These are phyloP conservation scores for Acanthurus leucopareius DNA, from an alignment of 2,797 vertebrate genomes.

Conservation along the genomic window DNA sequence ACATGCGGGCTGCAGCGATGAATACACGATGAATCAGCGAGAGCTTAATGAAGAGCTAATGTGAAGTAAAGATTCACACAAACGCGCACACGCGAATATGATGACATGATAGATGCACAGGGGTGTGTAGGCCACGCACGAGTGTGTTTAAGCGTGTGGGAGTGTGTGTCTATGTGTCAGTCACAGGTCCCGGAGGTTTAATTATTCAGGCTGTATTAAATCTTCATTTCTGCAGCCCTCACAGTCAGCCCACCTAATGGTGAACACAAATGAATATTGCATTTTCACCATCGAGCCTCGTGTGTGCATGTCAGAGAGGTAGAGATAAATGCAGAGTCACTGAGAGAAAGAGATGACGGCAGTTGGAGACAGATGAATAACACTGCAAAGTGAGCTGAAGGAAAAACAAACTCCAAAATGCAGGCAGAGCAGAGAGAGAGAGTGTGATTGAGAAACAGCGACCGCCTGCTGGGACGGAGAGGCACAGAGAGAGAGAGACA, in stretches of 20 bases:
- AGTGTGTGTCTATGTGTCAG: constrained; percentile 60
- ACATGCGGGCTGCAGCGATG: constrained; percentile 33
- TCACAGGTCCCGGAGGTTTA: constrained; percentile 75
- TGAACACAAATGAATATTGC: constrained; percentile 78
- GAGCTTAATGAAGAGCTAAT: constrained; percentile 61
- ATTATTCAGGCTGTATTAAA: constrained; percentile 80
- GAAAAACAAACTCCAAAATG: constrained; percentile 54
- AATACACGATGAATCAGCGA: constrained; percentile 38
- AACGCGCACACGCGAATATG: constrained; percentile 11
- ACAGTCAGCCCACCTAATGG: constrained; percentile 63
- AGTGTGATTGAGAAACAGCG: constrained; percentile 51
- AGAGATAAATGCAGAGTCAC: constrained; percentile 67
- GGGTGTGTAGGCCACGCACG: constrained; percentile 35
- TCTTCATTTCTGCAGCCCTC: constrained; percentile 75
- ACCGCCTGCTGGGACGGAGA: constrained; percentile 55
- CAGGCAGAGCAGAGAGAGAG: constrained; percentile 40
- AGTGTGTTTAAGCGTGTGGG: constrained; percentile 31
- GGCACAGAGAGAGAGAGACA: constrained; percentile 32
- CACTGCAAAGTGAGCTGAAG: constrained; percentile 39
- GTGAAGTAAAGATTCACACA: constrained; percentile 43
- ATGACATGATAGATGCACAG: constrained; percentile 38
- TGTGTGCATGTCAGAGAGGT: constrained; percentile 15
- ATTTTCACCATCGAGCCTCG: constrained; percentile 64
- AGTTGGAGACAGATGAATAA: constrained; percentile 47
- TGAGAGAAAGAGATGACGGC: constrained; percentile 40